Base-by-base conservation (phyloP, 2,888 invertebrate genomes). In the Homarus gammarus region DNA sequence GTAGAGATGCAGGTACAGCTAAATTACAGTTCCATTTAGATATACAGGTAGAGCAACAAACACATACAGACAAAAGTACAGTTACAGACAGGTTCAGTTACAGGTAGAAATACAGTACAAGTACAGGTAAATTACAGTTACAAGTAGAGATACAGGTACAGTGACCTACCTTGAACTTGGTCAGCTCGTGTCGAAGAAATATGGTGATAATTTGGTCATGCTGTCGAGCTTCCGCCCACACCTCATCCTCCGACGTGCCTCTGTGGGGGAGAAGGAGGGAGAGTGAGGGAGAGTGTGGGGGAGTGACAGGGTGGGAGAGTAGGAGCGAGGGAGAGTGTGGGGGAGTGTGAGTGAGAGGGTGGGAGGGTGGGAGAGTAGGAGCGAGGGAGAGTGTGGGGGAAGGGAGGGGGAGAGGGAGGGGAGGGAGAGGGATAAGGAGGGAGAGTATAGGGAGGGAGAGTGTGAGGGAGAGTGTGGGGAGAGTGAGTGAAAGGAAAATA, bases 131-230 rank as follows among this genome's bases (percentile, higher is more conserved):
- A n/a, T n/a, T n/a, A n/a, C n/a, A n/a, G n/a, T n/a, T n/a, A n/a
- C n/a, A n/a, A n/a, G n/a, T n/a, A n/a, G n/a, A n/a, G n/a, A n/a
- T n/a, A n/a, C n/a, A n/a, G n/a, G n/a, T n/a, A 18, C 31, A 22
- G 22, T 27, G 72, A 92, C 93, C 92, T 93, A 95, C 95, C 93
- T 94, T 94, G 91, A 94, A 94, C 91, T 94, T 94, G 75, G 94
- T 95, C 95, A 96, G 95, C 94, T 98, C 97, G 93, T 97, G 96
- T 77, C 96, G 95, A 92, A 98, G 96, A 93, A 99, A 97, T 18
- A 97, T 96, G 92, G 96, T 95, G 93, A 97, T 96, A 18, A 99
- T 95, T 92, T 97, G 96, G 93, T 98, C 97, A 93, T 99, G 97
- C 94, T 99, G 98, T 88, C 97, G 96, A 93, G 97, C 95, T 95